phyloP scores from a whole-genome alignment of 2,888 invertebrate species.

The Fragum fragum region DNA sequence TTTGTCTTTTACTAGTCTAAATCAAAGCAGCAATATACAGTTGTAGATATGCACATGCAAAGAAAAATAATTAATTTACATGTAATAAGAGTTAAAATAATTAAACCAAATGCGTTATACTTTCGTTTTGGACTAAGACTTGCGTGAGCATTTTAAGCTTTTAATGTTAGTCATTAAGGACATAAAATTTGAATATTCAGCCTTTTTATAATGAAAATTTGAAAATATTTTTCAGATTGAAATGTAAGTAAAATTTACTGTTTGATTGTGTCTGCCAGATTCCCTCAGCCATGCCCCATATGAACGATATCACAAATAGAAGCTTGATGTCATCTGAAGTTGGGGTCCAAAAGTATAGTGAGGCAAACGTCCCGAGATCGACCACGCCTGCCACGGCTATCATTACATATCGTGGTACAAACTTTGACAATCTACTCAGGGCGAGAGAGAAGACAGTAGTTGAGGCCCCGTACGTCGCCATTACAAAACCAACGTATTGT shows the following conservation, averaged over 20 bases:
- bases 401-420: conserved; percentile 73
- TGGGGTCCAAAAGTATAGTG: conserved; percentile 69
- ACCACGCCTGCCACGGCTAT: conserved; percentile 69
- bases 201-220: too few species aligned
- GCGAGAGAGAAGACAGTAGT: conserved; percentile 73
- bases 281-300: conserved; percentile 78
- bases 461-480: conserved; percentile 77
- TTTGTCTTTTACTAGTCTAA: too few species aligned
- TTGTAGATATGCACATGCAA: too few species aligned
- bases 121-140: too few species aligned
- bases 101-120: too few species aligned
- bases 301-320: conserved; percentile 72
- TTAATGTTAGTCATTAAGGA: too few species aligned
- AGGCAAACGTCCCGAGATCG: conserved; percentile 69
- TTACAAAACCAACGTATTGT: conserved; percentile 79
- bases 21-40: too few species aligned
- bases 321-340: conserved; percentile 43
- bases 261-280: conserved; percentile 80
- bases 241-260: conserved; percentile 55
- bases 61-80: too few species aligned
- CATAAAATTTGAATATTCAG: too few species aligned
- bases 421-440: conserved; percentile 71
- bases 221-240: not conserved
- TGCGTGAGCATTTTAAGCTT: too few species aligned
- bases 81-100: too few species aligned